These are phyloP conservation scores for Vanessa atalanta DNA, from an alignment of 1,140 invertebrate genomes.

Conservation along the genomic window DNA sequence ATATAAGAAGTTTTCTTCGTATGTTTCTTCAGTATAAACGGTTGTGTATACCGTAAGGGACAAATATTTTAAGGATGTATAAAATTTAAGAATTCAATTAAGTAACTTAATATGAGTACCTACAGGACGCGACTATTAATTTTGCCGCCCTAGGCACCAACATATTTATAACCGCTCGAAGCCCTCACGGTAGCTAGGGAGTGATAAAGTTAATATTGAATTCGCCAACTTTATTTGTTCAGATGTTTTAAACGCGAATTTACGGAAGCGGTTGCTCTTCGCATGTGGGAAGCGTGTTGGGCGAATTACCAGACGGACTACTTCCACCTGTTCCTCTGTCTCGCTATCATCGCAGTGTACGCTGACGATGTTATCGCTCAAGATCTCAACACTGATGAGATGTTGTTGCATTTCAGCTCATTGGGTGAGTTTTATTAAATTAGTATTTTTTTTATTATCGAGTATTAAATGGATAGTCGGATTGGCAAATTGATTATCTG, in stretches of 20 bases:
- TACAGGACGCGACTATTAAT: too few species aligned
- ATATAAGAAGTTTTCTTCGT: too few species aligned
- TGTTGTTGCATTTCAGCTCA: conserved; percentile 96
- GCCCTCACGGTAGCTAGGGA: too few species aligned
- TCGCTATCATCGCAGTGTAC: conserved; percentile 95
- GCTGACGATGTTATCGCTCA: conserved; percentile 95
- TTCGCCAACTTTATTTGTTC: conserved; percentile 12
- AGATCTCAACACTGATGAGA: conserved; percentile 94
- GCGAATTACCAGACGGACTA: conserved; percentile 95
- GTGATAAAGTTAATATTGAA: too few species aligned
- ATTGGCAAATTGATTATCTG: background rate
- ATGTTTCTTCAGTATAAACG: too few species aligned
- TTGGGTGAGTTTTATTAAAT: conserved; percentile 79
- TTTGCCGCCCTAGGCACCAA: too few species aligned
- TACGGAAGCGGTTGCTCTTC: conserved; percentile 90
- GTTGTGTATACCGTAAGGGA: too few species aligned
- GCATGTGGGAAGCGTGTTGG: conserved; percentile 98
- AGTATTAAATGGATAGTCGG: background rate
- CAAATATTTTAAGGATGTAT: too few species aligned
- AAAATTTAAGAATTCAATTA: too few species aligned
- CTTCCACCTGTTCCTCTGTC: conserved; percentile 94
- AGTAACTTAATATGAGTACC: too few species aligned
- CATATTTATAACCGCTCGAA: too few species aligned
- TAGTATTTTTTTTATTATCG: too few species aligned
- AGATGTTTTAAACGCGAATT: conserved; percentile 95